These are phyloP conservation scores for Cosmorhoe ocellata DNA, from an alignment of 2,888 invertebrate genomes.

Conservation along the genomic window DNA sequence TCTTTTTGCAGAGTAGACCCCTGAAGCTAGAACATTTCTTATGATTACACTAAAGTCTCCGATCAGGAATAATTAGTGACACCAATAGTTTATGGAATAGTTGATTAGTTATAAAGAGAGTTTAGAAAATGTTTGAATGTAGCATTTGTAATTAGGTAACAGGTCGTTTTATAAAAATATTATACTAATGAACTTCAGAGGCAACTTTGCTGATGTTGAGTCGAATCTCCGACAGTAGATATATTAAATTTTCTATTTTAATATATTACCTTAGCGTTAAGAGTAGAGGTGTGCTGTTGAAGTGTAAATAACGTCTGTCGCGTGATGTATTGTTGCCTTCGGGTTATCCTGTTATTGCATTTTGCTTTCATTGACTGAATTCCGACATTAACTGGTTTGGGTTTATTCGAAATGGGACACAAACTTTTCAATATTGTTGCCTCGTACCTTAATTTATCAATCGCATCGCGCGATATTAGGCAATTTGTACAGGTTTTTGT, in stretches of 20 bases:
- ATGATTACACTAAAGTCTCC: constrained; percentile 54
- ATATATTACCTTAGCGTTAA: constrained; percentile 69
- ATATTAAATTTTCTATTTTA: constrained; percentile 81
- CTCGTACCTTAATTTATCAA: constrained; percentile 57
- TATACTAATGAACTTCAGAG: constrained; percentile 47
- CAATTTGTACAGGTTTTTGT: constrained; percentile 57
- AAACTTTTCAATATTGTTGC: constrained; percentile 61
- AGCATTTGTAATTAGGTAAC: constrained; percentile 75
- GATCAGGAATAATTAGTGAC: constrained; percentile 61
- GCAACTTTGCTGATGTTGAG: constrained; percentile 55
- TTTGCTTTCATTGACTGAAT: constrained; percentile 46
- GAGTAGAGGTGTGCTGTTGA: constrained; percentile 65
- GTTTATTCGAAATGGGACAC: constrained; percentile 50
- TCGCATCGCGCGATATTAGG: constrained; percentile 49
- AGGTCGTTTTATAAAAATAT: constrained; percentile 65
- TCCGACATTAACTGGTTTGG: constrained; percentile 31
- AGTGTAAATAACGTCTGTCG: constrained; percentile 60
- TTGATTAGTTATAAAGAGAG: constrained; percentile 64
- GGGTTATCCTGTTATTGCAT: constrained; percentile 45
- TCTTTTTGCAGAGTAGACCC: too few species aligned
- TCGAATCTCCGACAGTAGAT: constrained; percentile 76
- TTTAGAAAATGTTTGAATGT: constrained; percentile 69
- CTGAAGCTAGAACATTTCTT: constrained; percentile 45
- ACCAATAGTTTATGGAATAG: constrained; percentile 73
- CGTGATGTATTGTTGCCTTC: constrained; percentile 44